phyloP scores from a whole-genome alignment of 2,888 invertebrate genomes.

The Agrotis ipsilon region DNA sequence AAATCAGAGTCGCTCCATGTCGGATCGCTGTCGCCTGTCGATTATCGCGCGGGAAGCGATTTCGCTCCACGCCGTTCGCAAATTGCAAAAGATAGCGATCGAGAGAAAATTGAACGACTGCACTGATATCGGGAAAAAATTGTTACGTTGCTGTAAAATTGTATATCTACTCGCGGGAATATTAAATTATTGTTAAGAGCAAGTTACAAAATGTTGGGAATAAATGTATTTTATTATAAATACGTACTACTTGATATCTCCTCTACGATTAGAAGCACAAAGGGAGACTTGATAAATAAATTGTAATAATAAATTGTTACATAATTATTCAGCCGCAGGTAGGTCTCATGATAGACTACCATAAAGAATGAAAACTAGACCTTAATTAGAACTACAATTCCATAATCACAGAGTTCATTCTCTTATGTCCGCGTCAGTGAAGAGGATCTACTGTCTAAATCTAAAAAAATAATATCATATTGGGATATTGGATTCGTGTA shows the following conservation, averaged over 20 bases:
- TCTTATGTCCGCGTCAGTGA: too few relatives aligned
- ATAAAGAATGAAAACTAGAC: not conserved
- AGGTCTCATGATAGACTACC: not conserved
- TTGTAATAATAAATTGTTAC: too few relatives aligned
- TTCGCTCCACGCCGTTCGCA: conserved; percentile 69
- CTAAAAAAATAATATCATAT: too few relatives aligned
- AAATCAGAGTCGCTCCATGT: conserved; percentile 78
- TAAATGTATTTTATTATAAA: not conserved
- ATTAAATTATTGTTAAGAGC: conserved; percentile 41
- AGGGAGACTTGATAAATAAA: too few relatives aligned
- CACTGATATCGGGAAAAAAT: conserved; percentile 61
- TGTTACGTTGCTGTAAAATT: conserved; percentile 47
- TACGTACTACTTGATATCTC: not conserved
- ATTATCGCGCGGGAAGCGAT: conserved; percentile 80
- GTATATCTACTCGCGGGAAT: conserved; percentile 22
- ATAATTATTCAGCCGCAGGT: not conserved
- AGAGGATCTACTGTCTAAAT: not conserved
- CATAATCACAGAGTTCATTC: not conserved
- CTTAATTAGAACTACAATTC: not conserved
- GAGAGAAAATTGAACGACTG: conserved; percentile 70
- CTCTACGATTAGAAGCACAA: not conserved
- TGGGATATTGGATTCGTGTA: too few relatives aligned
- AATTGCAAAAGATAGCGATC: conserved; percentile 77
- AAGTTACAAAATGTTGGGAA: conserved; percentile 23
- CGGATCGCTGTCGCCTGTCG: conserved; percentile 83